Evolutionary conservation across 2,797 vertebrate genomes (phyloP).

Genomic region (Fratercula arctica): DNA sequence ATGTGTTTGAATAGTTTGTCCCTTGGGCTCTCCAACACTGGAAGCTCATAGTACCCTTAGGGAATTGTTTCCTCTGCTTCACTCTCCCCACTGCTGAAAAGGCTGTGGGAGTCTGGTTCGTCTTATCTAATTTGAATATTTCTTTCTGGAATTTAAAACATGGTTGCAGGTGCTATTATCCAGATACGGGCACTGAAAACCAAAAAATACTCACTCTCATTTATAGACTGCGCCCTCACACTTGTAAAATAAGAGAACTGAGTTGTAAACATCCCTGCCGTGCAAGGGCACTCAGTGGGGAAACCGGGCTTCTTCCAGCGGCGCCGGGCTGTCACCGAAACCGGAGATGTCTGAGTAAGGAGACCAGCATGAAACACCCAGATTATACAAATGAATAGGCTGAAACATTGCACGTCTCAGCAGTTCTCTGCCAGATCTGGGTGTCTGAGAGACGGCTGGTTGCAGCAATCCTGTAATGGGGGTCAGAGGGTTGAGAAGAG

Average conservation of each 20-base stretch:
- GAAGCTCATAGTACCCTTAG: not conserved
- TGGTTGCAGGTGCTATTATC: not conserved
- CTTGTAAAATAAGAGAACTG: not conserved
- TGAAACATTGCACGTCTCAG: not conserved
- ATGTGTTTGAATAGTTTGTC: not conserved
- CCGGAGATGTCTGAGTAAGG: not conserved
- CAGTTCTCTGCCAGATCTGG: not conserved
- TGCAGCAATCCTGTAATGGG: not conserved
- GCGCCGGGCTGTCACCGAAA: not conserved
- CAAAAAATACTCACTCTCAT: not conserved
- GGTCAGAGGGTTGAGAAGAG: not conserved
- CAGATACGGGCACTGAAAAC: not conserved
- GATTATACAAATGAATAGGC: not conserved
- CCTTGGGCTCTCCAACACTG: not conserved
- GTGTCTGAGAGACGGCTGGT: not conserved
- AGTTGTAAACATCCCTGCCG: not conserved
- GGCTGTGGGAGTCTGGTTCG: not conserved
- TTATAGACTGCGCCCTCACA: not conserved
- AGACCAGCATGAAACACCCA: not conserved
- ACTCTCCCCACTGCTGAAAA: not conserved
- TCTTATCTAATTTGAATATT: not conserved
- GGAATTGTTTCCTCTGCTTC: not conserved
- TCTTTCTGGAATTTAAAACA: not conserved
- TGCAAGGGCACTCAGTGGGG: not conserved
- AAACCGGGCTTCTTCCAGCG: not conserved